phyloP scores from a whole-genome alignment of 2,888 invertebrate genomes.

The Daptonema setosum region DNA sequence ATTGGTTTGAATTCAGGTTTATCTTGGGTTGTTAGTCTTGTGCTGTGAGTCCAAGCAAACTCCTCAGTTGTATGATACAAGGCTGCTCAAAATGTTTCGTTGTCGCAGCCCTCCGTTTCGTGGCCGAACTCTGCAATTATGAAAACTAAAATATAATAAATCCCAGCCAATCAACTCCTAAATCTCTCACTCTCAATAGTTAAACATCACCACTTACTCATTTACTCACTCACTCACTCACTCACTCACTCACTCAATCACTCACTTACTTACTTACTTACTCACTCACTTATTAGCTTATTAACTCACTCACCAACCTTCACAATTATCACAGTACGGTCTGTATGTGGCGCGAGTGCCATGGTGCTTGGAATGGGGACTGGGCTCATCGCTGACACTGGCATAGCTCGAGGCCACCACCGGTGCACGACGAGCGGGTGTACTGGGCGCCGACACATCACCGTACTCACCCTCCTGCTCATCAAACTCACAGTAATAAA shows the following conservation, averaged over 20 bases:
- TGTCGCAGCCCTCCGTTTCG: conserved; percentile 8
- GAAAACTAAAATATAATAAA: neutral
- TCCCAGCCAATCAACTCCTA: neutral
- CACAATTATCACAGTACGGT: conserved; percentile 77
- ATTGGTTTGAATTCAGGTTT: no score
- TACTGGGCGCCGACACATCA: neutral
- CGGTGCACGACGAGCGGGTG: no score
- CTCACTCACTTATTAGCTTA: neutral
- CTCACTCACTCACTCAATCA: neutral
- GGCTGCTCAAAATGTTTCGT: conserved; percentile 8
- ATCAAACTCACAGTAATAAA: neutral
- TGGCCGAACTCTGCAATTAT: conserved; percentile 11
- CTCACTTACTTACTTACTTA: neutral
- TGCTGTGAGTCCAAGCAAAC: no score
- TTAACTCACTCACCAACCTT: conserved; percentile 38
- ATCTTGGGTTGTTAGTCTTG: no score
- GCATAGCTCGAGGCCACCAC: neutral
- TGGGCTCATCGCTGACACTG: no score
- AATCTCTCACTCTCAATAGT: neutral
- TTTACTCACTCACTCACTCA: neutral
- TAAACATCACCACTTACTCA: neutral
- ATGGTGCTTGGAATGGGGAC: conserved; percentile 31
- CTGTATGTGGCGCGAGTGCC: conserved; percentile 34
- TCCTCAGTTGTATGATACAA: no score
- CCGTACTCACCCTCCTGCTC: neutral